Base-by-base conservation (phyloP, 2,888 invertebrate species). In the Ornithoptera priamus region DNA sequence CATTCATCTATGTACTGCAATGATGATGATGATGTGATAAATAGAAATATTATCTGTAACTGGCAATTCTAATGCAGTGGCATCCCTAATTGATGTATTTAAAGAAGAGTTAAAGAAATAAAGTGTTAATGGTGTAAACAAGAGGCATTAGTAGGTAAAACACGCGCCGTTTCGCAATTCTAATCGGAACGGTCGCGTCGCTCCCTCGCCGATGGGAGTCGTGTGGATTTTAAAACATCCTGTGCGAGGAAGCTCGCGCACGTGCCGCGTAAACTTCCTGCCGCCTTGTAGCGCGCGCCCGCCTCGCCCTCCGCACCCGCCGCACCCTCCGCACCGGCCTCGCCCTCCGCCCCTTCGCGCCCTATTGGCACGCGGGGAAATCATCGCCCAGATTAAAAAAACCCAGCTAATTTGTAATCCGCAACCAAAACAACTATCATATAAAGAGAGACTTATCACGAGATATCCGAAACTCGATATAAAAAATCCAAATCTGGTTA, bases 221-320 rank as follows among this genome's bases (percentile, higher is more conserved):
- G 85, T 82, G 84, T 82, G 84, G 82, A 83, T 85, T 88, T 88
- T 89, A 83, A 89, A 92, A 90, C 92, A 92, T 92, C 92, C 92
- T 92, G 92, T 91, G 87, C 76, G 74, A 82, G 85, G 86, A 87
- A 86, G 81, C 82, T 80, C 78, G 80, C 87, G 89, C 92, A 90
- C 92, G 90, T 90, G 92, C 88, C 80, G 76, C 70, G 85, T 85
- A 85, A 85, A 88, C 90, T 90, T 90, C 90, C 90, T 87, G 90
- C 80, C 77, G 68, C 74, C 73, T 74, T 69, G 71, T 71, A 70
- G 68, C 71, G 65, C 39, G 67, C 69, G 71, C 70, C 65, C 69
- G 22, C 10, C 59, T 64, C 68, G 56, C 39, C 39, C 39, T 7
- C 39, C 7, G 7, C 39, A 1, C 39, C 36, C 36, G 5, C 36